phyloP scores from a whole-genome alignment of 2,888 invertebrate genomes.

The Lymantria dispar region DNA sequence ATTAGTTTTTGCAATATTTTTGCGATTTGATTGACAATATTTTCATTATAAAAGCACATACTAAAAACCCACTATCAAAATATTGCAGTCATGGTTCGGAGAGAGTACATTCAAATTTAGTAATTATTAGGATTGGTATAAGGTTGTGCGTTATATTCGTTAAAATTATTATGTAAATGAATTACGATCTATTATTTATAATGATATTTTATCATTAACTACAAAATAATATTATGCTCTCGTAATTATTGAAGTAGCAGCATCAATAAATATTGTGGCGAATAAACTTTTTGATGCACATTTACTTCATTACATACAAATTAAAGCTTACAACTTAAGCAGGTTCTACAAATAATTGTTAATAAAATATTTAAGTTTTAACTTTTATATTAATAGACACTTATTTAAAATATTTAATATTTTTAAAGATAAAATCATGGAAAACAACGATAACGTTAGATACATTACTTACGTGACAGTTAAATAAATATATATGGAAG shows the following conservation, averaged over 20 bases:
- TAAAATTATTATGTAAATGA: conserved; percentile 13
- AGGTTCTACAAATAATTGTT: background rate
- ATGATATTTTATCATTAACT: background rate
- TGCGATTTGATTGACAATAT: conserved; percentile 3
- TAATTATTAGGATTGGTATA: conserved; percentile 42
- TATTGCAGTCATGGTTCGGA: conserved; percentile 36
- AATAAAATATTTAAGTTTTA: background rate
- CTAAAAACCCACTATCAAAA: conserved; percentile 44
- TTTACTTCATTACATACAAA: background rate
- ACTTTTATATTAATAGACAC: background rate
- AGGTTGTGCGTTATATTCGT: conserved; percentile 64
- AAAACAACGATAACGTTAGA: conserved; percentile 42
- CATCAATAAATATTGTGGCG: background rate
- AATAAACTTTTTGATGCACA: background rate
- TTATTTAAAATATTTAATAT: conserved; percentile 21
- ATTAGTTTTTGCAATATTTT: background rate
- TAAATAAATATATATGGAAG: conserved; percentile 44
- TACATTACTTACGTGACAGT: conserved; percentile 26
- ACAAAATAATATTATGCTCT: too few relatives aligned
- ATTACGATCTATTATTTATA: background rate
- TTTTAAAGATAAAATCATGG: conserved; percentile 34
- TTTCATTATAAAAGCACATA: conserved; percentile 40
- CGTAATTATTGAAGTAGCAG: background rate
- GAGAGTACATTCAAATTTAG: conserved; percentile 30
- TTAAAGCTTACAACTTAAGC: background rate